Evolutionary conservation across 2,113 vertebrate genomes (phyloP).

Genomic region (Chinchilla lanigera): DNA sequence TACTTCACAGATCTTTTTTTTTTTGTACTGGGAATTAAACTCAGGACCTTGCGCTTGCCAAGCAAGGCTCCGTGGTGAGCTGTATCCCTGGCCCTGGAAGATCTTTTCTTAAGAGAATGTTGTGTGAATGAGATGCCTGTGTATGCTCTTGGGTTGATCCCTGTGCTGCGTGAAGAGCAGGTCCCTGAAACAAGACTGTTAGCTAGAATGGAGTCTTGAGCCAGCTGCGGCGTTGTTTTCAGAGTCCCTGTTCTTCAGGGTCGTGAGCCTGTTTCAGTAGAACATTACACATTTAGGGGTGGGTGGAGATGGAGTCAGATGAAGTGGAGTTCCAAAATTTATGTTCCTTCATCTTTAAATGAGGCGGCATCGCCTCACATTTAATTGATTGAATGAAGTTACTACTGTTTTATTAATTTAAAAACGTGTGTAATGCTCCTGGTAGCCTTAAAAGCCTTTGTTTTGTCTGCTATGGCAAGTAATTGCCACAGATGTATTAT

Average conservation of each 20-base stretch:
- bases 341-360: background rate
- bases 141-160: background rate
- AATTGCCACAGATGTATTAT: background rate
- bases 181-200: background rate
- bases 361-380: background rate
- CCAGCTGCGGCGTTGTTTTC: background rate
- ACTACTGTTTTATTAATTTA: constrained; percentile 35
- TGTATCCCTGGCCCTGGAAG: too few relatives aligned
- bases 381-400: background rate
- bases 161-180: background rate
- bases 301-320: background rate
- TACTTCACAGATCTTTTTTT: background rate
- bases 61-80: too few relatives aligned
- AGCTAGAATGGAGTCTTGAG: background rate
- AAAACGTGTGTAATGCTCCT: background rate
- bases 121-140: background rate
- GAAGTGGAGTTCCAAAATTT: background rate
- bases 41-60: too few relatives aligned
- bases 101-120: background rate
- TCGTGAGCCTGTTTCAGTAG: constrained; percentile 11
- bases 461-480: background rate
- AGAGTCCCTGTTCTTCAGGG: background rate
- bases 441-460: background rate
- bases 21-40: too few relatives aligned
- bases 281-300: background rate